These are phyloP conservation scores for Epinephelus fuscoguttatus DNA, from an alignment of 2,113 vertebrate species.

Conservation along the genomic window DNA sequence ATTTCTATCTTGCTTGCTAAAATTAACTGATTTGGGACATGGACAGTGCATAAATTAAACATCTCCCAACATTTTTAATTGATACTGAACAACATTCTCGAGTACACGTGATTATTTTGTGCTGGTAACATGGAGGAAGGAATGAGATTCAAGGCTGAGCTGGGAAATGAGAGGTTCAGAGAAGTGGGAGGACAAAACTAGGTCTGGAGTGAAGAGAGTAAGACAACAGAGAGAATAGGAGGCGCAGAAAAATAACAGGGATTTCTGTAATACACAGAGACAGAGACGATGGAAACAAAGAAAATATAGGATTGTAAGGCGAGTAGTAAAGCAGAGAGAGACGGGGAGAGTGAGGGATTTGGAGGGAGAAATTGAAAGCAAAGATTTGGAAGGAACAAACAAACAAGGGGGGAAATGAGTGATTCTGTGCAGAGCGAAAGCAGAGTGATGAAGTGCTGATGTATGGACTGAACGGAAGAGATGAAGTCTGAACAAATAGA, in stretches of 20 bases:
- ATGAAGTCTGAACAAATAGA: slow-evolving; percentile 40
- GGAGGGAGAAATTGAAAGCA: slow-evolving; percentile 25
- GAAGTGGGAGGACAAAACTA: slow-evolving; percentile 17
- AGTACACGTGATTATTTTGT: not conserved
- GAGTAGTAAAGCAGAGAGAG: slow-evolving; percentile 1
- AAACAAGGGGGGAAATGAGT: slow-evolving; percentile 28
- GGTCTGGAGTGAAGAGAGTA: slow-evolving; percentile 14
- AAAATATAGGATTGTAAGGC: slow-evolving; percentile 20
- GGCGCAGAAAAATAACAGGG: slow-evolving; percentile 13
- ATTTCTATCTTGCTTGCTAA: not conserved
- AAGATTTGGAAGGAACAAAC: slow-evolving; percentile 38
- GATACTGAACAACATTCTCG: slow-evolving; percentile 1
- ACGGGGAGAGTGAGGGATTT: slow-evolving; percentile 6
- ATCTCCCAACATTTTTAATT: not conserved
- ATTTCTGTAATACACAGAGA: slow-evolving; percentile 9
- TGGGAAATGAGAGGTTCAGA: slow-evolving; percentile 13
- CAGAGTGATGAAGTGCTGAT: slow-evolving; percentile 38
- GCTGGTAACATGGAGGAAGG: not conserved
- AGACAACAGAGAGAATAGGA: slow-evolving; percentile 27
- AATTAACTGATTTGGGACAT: slow-evolving; percentile 23
- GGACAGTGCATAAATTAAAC: not conserved
- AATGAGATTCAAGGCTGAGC: slow-evolving; percentile 31
- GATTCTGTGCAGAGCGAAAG: slow-evolving; percentile 22
- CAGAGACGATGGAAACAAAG: slow-evolving; percentile 17
- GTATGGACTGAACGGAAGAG: slow-evolving; percentile 11